phyloP scores from a whole-genome alignment of 2,888 invertebrate genomes.

The Sphinx pinastri region DNA sequence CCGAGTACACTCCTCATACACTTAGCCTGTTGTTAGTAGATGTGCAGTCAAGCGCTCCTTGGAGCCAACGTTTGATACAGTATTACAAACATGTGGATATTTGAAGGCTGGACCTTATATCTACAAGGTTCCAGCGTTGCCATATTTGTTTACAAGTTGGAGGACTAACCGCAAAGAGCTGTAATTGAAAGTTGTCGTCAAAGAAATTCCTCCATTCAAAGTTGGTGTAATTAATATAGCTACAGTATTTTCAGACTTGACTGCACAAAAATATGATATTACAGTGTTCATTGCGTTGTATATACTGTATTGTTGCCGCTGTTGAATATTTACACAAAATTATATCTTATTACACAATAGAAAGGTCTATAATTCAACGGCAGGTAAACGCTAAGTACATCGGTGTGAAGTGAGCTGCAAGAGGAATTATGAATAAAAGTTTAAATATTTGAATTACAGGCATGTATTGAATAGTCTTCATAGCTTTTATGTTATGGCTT shows the following conservation, averaged over 20 bases:
- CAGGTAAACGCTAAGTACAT: conserved; percentile 21
- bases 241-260: conserved; percentile 47
- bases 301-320: conserved; percentile 68
- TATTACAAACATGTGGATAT: not conserved
- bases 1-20: conserved; percentile 37
- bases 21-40: conserved; percentile 57
- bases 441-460: not conserved
- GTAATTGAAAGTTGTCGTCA: not conserved
- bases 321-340: conserved; percentile 39
- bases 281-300: conserved; percentile 73
- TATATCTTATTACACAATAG: conserved; percentile 29
- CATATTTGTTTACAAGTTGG: not conserved
- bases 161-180: not conserved
- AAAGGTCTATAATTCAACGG: conserved; percentile 44
- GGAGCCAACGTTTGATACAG: conserved; percentile 12
- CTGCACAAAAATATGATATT: conserved; percentile 67
- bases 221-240: conserved; percentile 9
- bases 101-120: not conserved
- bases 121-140: not conserved
- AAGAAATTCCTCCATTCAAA: not conserved
- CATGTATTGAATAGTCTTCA: not conserved
- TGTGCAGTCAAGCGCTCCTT: conserved; percentile 52
- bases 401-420: conserved; percentile 16
- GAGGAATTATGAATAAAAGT: not conserved
- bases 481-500: conserved; percentile 17